Percentiles rank a stretch among this genome's conserved stretches.
phyloP scores from a whole-genome alignment of 2,113 vertebrate species.

The Stegastes partitus region DNA sequence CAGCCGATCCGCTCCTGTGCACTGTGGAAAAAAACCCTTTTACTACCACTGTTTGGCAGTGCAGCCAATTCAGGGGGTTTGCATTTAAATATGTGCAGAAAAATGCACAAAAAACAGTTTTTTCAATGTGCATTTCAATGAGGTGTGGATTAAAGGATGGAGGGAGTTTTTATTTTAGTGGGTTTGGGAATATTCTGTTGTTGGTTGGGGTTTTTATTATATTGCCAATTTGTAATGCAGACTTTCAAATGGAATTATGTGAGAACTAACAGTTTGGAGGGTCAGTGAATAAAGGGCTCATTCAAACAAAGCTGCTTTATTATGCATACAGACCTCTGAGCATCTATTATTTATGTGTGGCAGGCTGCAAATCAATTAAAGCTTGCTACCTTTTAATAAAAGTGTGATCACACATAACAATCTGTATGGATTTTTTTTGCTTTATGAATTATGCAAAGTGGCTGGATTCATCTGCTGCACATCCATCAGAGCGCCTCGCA shows the following conservation, averaged over 20 bases:
- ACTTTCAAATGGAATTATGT: neutral
- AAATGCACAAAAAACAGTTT: too few relatives aligned
- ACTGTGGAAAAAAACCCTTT: neutral
- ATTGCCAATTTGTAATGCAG: neutral
- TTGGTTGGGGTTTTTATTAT: too few relatives aligned
- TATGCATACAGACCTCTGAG: conserved; percentile 11
- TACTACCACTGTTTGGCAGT: conserved; percentile 10
- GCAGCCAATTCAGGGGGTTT: neutral
- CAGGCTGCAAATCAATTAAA: conserved; percentile 8
- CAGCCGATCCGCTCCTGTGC: conserved; percentile 39
- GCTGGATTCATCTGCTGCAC: conserved; percentile 41
- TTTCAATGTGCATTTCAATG: neutral
- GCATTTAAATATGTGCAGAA: neutral
- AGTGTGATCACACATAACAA: neutral
- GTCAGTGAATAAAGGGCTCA: neutral
- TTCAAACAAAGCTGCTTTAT: conserved; percentile 41
- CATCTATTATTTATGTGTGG: conserved; percentile 9
- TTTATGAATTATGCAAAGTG: conserved; percentile 41
- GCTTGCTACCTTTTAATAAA: neutral
- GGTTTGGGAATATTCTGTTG: neutral
- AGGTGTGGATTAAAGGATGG: neutral
- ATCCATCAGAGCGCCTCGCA: neutral
- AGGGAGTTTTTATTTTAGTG: neutral
- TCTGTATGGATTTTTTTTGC: neutral
- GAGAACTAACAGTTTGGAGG: neutral